Percentiles rank a stretch among this genome's conserved stretches.
phyloP scores from a whole-genome alignment of 2,113 vertebrate species.

The Syngnathus scovelli region DNA sequence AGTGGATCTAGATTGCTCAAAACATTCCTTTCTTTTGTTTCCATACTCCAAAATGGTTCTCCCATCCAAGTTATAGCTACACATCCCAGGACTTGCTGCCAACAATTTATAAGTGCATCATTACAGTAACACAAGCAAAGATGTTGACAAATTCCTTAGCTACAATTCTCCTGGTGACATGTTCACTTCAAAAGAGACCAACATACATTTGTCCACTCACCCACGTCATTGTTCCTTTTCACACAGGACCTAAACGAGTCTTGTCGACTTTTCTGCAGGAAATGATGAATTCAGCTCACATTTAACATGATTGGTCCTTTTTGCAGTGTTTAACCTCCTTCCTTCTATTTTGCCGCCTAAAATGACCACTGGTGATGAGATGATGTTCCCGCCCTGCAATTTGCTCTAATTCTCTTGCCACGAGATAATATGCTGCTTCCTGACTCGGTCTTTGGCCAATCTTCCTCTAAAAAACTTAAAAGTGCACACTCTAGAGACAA shows the following conservation, averaged over 20 bases:
- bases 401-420: conserved; percentile 54
- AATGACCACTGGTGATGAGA: not conserved
- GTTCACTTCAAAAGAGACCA: not conserved
- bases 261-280: not conserved
- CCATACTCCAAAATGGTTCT: no score
- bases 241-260: not conserved
- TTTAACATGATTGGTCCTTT: not conserved
- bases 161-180: not conserved
- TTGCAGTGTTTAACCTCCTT: not conserved
- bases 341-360: not conserved
- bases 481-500: not conserved
- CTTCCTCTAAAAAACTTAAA: not conserved
- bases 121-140: not conserved
- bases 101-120: no score
- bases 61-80: no score
- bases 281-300: not conserved
- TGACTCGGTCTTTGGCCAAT: conserved; percentile 1
- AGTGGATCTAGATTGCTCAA: no score
- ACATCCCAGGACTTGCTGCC: no score
- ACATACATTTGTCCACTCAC: not conserved
- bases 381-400: conserved; percentile 56
- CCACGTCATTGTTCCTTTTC: conserved; percentile 1
- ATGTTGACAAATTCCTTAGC: not conserved
- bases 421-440: conserved; percentile 50
- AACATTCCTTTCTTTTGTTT: no score